Percentiles rank a stretch among this genome's conserved stretches.
Evolutionary conservation across 2,113 vertebrate species (phyloP).

Genomic region (Bujurquina vittata): DNA sequence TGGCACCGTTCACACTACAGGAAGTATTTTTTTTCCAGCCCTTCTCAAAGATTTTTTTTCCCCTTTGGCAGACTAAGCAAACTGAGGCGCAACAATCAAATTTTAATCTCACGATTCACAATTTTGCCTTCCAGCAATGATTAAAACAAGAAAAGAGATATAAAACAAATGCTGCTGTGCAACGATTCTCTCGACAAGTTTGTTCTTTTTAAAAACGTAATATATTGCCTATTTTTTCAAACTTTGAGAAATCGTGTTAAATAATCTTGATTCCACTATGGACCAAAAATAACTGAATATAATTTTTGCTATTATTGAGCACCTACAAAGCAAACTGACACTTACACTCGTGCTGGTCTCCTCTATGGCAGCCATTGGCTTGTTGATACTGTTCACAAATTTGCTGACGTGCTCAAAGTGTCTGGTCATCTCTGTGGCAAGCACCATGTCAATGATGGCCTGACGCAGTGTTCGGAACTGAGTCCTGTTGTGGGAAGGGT

Average conservation of each 20-base stretch:
- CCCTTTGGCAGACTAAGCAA: background rate
- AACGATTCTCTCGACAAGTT: background rate
- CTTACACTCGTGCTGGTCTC: conserved; percentile 82
- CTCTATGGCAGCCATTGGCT: conserved; percentile 87
- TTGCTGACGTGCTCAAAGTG: conserved; percentile 98
- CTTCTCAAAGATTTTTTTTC: background rate
- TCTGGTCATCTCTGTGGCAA: conserved; percentile 97
- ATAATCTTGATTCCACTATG: background rate
- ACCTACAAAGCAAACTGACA: background rate
- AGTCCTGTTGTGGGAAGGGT: conserved; percentile 77
- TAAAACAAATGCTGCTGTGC: background rate
- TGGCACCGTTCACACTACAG: background rate
- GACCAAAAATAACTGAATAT: no score
- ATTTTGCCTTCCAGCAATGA: no score
- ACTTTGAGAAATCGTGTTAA: background rate
- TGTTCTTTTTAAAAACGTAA: background rate
- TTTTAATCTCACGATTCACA: no score
- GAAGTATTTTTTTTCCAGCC: background rate
- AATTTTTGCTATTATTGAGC: background rate
- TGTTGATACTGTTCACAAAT: conserved; percentile 98
- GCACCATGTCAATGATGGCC: conserved; percentile 96
- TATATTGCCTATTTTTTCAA: background rate
- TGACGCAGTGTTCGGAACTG: conserved; percentile 92
- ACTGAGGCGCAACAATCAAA: no score
- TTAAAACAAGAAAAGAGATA: background rate